Base-by-base conservation (phyloP, 1,140 invertebrate species). In the Drosophila oshimai region DNA sequence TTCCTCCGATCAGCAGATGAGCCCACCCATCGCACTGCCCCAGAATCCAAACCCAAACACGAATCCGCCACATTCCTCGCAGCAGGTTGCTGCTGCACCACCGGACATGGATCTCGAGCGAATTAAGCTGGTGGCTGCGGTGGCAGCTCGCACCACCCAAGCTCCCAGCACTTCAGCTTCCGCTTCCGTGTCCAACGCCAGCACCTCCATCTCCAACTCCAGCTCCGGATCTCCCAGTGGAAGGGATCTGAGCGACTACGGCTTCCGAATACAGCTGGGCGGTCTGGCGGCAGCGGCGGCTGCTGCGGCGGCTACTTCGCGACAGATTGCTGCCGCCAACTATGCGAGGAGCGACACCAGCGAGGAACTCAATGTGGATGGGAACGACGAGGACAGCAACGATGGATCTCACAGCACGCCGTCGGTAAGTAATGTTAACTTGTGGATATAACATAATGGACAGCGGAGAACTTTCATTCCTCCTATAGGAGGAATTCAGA, bases 221-320 rank as follows among this genome's bases (percentile, higher is more conserved):
- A 42, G 51, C 50, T 67, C 87, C 6, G 58, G 64, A 10, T 62
- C 89, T 12, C 75, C 78, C 26, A 58, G 61, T 45, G 75, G 89
- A 18, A 75, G 81, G 28, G 90, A 91, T 33, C 69, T 91, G 18
- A 90, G 89, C 33, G 90, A 91, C 73, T 91, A 91, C 50, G 90
- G 90, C 15, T 91, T 91, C 61, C 74, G 90, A 83, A 91, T 91
- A 89, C 90, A 91, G 44, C 71, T 91, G 45, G 90, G 90, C 22
- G 90, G 90, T 5, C 67, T 91, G 45, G 87, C 89, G 10, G 89
- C 89, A 4, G 89, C 89, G 6, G 89, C 89, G 4, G 89, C 89
- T 9, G 89, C 89, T 1, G 89, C 89, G 7, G 89, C 89, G 4
- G 89, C 89, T 42, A 90, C 89, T 12, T 90, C 89, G 18, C 65